Conservation (phyloP, 1,140 invertebrate species). For the Tenebrio molitor region DNA sequence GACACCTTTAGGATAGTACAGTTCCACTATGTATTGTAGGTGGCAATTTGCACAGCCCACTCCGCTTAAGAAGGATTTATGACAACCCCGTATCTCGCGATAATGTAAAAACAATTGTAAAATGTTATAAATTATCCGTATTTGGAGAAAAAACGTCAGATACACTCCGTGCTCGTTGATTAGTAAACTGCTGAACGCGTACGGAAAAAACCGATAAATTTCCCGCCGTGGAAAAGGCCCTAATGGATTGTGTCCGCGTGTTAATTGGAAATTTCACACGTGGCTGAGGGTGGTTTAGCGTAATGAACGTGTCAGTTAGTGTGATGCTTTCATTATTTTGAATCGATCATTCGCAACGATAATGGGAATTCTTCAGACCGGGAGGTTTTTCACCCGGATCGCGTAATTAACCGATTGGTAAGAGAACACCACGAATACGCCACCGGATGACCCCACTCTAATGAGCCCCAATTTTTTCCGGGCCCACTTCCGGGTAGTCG, state of each 20-base stretch:
- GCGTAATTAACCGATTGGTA: slow-evolving; percentile 11
- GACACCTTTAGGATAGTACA: too few relatives aligned
- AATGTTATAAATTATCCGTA: too few relatives aligned
- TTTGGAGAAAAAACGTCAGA: too few relatives aligned
- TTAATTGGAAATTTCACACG: slow-evolving; percentile 47
- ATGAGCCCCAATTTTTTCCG: too few relatives aligned
- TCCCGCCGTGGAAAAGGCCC: slow-evolving; percentile 11
- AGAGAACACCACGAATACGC: neutral
- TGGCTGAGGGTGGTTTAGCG: slow-evolving; percentile 24
- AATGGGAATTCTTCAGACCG: slow-evolving; percentile 13
- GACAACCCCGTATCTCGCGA: too few relatives aligned
- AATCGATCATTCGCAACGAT: slow-evolving; percentile 1
- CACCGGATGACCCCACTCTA: too few relatives aligned
- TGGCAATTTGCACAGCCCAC: too few relatives aligned
- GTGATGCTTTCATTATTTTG: slow-evolving; percentile 27
- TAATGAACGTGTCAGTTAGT: slow-evolving; percentile 19
- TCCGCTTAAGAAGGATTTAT: too few relatives aligned
- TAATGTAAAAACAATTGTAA: too few relatives aligned
- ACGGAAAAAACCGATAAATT: neutral
- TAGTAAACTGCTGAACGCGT: neutral
- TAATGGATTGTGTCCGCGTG: neutral
- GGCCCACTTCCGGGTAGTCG: too few relatives aligned
- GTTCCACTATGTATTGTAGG: too few relatives aligned
- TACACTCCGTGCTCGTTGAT: neutral
- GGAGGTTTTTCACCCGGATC: slow-evolving; percentile 25